Percentiles rank a stretch among this genome's conserved stretches.
Evolutionary conservation across 2,797 vertebrate genomes (phyloP).

Genomic region (Characodon lateralis): DNA sequence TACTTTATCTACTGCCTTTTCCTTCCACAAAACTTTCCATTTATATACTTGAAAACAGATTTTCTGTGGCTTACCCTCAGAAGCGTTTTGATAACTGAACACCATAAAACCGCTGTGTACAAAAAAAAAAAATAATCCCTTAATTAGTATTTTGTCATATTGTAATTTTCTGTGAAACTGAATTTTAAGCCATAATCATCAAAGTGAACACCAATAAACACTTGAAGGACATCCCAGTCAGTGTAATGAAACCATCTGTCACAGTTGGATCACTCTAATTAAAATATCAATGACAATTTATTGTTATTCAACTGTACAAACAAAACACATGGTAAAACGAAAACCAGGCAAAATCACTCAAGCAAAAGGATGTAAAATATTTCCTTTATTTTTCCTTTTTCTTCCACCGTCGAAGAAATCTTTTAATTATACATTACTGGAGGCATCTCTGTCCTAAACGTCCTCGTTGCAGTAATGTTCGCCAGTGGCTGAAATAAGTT

Average conservation of each 20-base stretch:
- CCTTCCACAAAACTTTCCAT: not conserved
- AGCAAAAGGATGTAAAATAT: slow-evolving; percentile 74
- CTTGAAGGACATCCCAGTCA: not conserved
- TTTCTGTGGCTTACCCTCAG: not conserved
- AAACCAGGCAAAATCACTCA: slow-evolving; percentile 33
- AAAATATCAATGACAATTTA: not conserved
- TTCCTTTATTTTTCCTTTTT: slow-evolving; percentile 72
- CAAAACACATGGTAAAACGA: no score
- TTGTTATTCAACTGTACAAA: not conserved
- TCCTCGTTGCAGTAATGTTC: slow-evolving; percentile 57
- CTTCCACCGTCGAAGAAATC: slow-evolving; percentile 70
- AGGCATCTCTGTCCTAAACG: slow-evolving; percentile 63
- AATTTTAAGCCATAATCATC: not conserved
- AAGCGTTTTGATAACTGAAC: not conserved
- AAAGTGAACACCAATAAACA: not conserved
- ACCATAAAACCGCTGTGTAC: not conserved
- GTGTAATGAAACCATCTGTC: not conserved
- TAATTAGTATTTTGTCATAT: not conserved
- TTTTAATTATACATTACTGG: slow-evolving; percentile 67
- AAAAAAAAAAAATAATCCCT: no score
- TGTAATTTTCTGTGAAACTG: not conserved
- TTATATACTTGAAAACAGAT: not conserved
- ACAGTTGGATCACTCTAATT: no score
- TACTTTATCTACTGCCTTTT: not conserved
- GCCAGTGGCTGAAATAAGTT: slow-evolving; percentile 61